A percentile compares a stretch with the other conserved stretches of the same genome.
Conservation (phyloP, 2,113 vertebrate species). For the Promerops cafer region DNA sequence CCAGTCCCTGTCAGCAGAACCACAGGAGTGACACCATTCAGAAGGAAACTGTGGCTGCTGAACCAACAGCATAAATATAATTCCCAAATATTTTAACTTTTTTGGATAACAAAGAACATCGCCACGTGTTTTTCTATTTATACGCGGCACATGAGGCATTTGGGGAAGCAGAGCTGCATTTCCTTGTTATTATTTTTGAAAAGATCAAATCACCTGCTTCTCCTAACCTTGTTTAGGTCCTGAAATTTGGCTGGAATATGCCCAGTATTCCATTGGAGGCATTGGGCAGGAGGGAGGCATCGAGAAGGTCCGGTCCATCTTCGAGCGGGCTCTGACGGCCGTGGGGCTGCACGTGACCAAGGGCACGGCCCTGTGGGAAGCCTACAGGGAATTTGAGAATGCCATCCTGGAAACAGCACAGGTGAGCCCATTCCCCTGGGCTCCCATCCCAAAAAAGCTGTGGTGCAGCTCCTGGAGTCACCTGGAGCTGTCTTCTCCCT, state of each 20-base stretch:
- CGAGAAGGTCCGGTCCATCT: conserved; percentile 84
- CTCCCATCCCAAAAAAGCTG: background rate
- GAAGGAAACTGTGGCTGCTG: background rate
- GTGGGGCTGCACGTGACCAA: conserved; percentile 93
- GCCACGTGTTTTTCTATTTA: fast-evolving
- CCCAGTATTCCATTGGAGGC: conserved; percentile 93
- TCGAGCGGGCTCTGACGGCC: conserved; percentile 87
- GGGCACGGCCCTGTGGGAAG: conserved; percentile 90
- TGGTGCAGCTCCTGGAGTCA: background rate
- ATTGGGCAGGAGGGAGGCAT: conserved; percentile 91
- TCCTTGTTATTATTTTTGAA: background rate
- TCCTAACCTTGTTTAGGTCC: conserved; percentile 74
- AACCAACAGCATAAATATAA: background rate
- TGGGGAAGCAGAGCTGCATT: background rate
- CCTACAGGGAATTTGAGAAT: conserved; percentile 94
- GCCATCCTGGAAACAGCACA: conserved; percentile 88
- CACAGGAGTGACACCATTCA: background rate
- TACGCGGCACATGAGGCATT: fast-evolving
- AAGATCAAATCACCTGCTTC: background rate
- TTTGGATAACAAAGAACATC: fast-evolving
- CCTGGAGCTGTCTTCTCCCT: background rate
- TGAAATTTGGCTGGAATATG: conserved; percentile 97
- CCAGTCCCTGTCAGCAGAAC: background rate
- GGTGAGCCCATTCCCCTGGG: conserved; percentile 64
- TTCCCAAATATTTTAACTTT: background rate